Evolutionary conservation across 2,113 vertebrate species (phyloP).

Genomic region (Microcebus jonahi): DNA sequence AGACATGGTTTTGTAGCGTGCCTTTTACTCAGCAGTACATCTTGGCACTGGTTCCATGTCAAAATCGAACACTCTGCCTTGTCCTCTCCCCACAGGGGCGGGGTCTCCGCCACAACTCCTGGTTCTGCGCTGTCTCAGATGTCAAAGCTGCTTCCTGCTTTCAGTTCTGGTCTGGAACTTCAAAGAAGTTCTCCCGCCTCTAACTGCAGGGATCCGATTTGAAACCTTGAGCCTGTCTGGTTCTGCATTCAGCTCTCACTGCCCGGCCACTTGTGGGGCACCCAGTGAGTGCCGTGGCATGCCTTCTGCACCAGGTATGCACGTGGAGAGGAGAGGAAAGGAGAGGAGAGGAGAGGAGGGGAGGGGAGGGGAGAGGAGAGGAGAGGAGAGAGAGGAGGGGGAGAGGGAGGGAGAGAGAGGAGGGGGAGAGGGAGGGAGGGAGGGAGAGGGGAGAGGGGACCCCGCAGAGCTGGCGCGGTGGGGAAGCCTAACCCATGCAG

Average conservation of each 20-base stretch:
- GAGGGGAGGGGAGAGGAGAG: too few species aligned
- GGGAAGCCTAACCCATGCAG: background rate
- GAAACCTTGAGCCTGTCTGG: background rate
- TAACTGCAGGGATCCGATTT: background rate
- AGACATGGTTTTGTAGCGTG: background rate
- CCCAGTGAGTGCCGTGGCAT: rapidly evolving
- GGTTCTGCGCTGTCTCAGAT: rapidly evolving
- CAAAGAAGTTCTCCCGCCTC: too few species aligned
- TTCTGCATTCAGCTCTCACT: background rate
- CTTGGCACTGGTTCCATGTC: background rate
- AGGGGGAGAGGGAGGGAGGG: too few species aligned
- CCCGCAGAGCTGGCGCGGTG: background rate
- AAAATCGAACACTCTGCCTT: rapidly evolving
- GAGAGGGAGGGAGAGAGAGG: too few species aligned
- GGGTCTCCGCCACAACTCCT: background rate
- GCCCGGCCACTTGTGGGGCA: background rate
- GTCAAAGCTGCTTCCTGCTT: background rate
- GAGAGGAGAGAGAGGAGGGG: rapidly evolving
- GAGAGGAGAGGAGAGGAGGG: too few species aligned
- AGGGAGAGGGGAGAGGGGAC: too few species aligned
- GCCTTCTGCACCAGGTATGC: rapidly evolving
- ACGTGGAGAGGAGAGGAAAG: background rate
- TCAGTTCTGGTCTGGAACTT: background rate
- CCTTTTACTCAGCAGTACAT: rapidly evolving
- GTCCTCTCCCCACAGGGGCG: background rate